A percentile compares a stretch with the other conserved stretches of the same genome.
Conservation (phyloP, 2,113 vertebrate species). For the Vidua macroura region DNA sequence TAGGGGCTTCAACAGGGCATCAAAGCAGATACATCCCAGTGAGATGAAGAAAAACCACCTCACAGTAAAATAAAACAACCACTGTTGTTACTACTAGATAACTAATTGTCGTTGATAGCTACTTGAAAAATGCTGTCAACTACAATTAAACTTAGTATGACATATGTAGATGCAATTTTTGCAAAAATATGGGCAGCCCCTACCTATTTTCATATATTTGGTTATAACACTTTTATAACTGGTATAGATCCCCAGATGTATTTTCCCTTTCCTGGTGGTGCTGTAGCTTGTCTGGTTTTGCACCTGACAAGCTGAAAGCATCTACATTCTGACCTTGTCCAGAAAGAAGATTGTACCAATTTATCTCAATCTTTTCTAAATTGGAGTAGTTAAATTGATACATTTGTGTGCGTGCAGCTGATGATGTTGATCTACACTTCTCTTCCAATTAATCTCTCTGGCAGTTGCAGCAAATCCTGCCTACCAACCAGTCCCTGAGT, state of each 20-base stretch:
- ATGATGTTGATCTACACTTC: slow-evolving; percentile 18
- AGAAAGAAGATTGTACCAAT: slow-evolving; percentile 18
- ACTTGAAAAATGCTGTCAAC: neutral
- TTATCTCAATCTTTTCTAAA: slow-evolving; percentile 38
- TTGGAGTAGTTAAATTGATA: neutral
- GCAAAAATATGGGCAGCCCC: neutral
- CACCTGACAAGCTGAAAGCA: neutral
- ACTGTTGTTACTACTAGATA: neutral
- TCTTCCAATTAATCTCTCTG: slow-evolving; percentile 24
- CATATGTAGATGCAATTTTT: neutral
- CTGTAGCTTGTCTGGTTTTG: neutral
- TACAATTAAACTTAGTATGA: neutral
- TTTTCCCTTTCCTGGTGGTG: neutral
- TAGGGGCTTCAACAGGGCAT: neutral
- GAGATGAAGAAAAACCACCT: neutral
- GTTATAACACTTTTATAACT: neutral
- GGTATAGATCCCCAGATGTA: neutral
- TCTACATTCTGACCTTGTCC: neutral
- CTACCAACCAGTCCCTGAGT: neutral
- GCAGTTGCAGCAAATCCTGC: slow-evolving; percentile 26
- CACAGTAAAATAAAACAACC: neutral
- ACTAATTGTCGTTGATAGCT: neutral
- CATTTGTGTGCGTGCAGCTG: neutral
- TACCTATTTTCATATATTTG: neutral
- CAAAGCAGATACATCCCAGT: neutral